A percentile compares a stretch with the other conserved stretches of the same genome.
Conservation (phyloP, 2,888 invertebrate species). For the Taphrorychus bicolor region DNA sequence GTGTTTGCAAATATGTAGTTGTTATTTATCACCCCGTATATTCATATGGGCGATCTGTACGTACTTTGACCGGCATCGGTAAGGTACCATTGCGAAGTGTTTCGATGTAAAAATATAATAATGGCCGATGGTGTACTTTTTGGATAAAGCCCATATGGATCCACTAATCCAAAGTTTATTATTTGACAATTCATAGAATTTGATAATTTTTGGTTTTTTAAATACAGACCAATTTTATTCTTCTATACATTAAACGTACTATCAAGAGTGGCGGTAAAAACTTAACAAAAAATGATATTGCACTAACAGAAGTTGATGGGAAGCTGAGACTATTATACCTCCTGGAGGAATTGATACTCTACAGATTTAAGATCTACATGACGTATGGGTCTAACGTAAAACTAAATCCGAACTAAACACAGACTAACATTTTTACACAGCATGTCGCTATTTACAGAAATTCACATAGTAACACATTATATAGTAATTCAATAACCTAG, state of each 20-base stretch:
- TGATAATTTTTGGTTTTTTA: background rate
- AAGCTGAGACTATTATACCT: too few relatives aligned
- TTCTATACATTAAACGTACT: background rate
- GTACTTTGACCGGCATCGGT: background rate
- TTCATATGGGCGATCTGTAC: constrained; percentile 1
- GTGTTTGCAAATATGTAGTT: background rate
- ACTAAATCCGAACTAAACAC: background rate
- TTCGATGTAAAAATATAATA: constrained; percentile 13
- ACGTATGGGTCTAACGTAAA: too few relatives aligned
- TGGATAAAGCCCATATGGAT: background rate
- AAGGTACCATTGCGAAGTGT: constrained; percentile 15
- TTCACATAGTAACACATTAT: constrained; percentile 19
- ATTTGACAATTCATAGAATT: constrained; percentile 13
- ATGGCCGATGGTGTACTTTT: too few relatives aligned
- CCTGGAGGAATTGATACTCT: too few relatives aligned
- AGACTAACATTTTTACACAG: constrained; percentile 15
- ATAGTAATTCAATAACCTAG: constrained; percentile 7
- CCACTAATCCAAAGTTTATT: background rate
- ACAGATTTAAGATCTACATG: too few relatives aligned
- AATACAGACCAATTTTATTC: background rate
- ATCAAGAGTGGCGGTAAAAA: too few relatives aligned
- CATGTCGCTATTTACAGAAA: constrained; percentile 27
- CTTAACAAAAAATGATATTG: constrained; percentile 19
- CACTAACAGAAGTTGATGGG: constrained; percentile 20
- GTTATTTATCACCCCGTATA: background rate